Conservation (phyloP, 2,888 invertebrate genomes). For the Platycheirus rosarum region DNA sequence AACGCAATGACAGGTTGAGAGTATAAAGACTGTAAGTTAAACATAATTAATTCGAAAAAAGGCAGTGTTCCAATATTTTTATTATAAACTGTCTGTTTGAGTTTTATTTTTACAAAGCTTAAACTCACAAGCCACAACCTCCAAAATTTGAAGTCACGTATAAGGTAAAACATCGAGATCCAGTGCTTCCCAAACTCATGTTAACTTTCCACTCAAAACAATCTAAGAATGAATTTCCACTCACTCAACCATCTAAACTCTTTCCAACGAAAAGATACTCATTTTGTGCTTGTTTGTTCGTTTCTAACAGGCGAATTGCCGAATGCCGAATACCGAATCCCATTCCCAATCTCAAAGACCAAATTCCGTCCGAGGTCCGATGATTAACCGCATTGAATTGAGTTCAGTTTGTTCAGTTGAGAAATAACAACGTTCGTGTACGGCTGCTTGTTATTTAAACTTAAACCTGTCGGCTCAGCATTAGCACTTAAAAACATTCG, state of each 20-base stretch:
- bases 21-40: too few species aligned
- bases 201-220: conserved; percentile 12
- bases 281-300: neutral
- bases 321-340: conserved; percentile 6
- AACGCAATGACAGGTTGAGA: too few species aligned
- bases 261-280: conserved; percentile 35
- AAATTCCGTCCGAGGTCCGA: too few species aligned
- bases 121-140: neutral
- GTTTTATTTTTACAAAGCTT: neutral
- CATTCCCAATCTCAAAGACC: too few species aligned
- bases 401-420: too few species aligned
- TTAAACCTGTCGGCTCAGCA: conserved; percentile 19
- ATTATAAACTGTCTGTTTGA: conserved; percentile 14
- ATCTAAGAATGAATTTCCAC: conserved; percentile 20
- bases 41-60: too few species aligned
- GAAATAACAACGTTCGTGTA: conserved; percentile 25
- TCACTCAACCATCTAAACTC: conserved; percentile 43
- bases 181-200: neutral
- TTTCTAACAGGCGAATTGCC: conserved; percentile 26
- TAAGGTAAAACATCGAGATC: too few species aligned
- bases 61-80: neutral
- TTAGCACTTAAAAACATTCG: conserved; percentile 9
- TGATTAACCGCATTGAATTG: conserved; percentile 11
- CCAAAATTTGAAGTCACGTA: too few species aligned
- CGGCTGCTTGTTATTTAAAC: conserved; percentile 34